A percentile compares a stretch with the other conserved stretches of the same genome.
These are phyloP conservation scores for Anhinga anhinga DNA, from an alignment of 2,113 vertebrate species.

Conservation along the genomic window DNA sequence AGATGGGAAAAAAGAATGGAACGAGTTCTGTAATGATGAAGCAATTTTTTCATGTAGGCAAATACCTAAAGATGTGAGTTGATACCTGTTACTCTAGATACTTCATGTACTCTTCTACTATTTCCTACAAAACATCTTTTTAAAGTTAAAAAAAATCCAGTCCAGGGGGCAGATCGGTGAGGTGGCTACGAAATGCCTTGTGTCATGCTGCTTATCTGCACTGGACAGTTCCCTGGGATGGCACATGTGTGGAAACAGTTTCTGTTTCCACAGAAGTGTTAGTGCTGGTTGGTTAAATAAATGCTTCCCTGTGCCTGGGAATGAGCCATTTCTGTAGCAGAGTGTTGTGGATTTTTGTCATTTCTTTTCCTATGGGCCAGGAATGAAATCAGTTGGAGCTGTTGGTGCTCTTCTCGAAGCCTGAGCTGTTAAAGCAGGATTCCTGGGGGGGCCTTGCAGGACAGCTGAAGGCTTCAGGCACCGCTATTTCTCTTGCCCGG, in stretches of 20 bases:
- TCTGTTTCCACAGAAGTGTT: neutral
- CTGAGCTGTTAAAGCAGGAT: neutral
- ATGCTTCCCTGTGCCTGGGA: neutral
- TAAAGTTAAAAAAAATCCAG: neutral
- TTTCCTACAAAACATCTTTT: neutral
- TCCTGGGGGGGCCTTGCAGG: neutral
- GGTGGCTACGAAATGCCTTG: neutral
- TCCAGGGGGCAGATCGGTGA: neutral
- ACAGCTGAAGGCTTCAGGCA: neutral
- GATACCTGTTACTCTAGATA: neutral
- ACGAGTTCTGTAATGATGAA: neutral
- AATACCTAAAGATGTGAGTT: neutral
- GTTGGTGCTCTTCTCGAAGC: neutral
- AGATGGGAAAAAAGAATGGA: neutral
- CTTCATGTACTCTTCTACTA: neutral
- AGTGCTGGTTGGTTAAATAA: slow-evolving; percentile 4
- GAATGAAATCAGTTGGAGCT: neutral
- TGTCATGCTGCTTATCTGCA: neutral
- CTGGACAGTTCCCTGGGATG: neutral
- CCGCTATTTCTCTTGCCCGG: neutral
- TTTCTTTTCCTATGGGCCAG: neutral
- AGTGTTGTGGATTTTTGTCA: neutral
- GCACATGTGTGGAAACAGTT: neutral
- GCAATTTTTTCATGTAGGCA: neutral
- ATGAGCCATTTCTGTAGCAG: neutral